Evolutionary conservation across 2,888 invertebrate species (phyloP), one percentile per base, ranked within the genome.

Genomic region (Pollenia amentaria): DNA sequence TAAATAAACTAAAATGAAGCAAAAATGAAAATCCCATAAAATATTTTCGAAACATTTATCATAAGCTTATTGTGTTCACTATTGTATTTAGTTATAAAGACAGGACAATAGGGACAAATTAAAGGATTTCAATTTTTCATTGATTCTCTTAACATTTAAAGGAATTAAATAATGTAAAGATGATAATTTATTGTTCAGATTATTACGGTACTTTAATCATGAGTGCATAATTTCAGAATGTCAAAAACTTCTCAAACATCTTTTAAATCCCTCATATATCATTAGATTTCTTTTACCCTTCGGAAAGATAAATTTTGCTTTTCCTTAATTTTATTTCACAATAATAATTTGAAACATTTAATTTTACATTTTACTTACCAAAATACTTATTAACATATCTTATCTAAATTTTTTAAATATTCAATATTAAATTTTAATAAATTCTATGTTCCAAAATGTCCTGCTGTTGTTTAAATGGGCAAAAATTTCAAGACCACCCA

Each of bases 401-500:
- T 69, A 79, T 67, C 62, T 44, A 18, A 18, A 53, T 44, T 40
- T 46, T 21, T 4, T 9, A 42, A 67, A 70, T 62, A 62, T 77
- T 14, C 12, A n/a, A 60, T 44, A 8, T 18, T 38, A 38, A 84
- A 14, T 51, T 78, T 38, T 42, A 67, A 29, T 44, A n/a, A 11
- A 60, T 2, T 57, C 12, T 40, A 21, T 18, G 38, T 65, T 55
- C 38, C 16, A 48, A 53, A 44, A 55, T 70, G 44, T 62, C 84
- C 72, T 70, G 83, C 86, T 83, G 83, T 53, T 60, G 76, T 40
- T 64, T 62, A 16, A 65, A 57, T 75, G 51, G 18, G 79, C 51
- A 55, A 79, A 7, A 53, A 48, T 48, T 42, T 29, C 55, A 46
- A 57, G 84, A 84, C 84, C 84, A 84, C 84, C 84, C 84, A 84